phyloP scores from a whole-genome alignment of 2,797 vertebrate genomes.

The Amblyraja radiata region DNA sequence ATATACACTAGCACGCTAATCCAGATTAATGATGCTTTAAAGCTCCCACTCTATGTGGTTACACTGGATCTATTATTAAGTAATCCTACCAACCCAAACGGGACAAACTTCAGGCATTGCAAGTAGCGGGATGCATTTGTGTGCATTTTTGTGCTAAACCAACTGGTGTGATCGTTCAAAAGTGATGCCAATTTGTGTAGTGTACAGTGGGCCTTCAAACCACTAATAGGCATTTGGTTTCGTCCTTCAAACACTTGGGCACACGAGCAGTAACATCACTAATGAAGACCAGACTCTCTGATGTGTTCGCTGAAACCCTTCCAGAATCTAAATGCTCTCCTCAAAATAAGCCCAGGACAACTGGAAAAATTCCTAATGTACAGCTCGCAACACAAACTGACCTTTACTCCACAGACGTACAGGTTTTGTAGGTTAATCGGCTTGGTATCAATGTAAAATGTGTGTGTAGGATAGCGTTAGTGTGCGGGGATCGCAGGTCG shows the following conservation, averaged over 20 bases:
- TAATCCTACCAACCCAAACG: slow-evolving; percentile 25
- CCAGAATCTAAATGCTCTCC: slow-evolving; percentile 9
- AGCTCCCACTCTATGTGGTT: slow-evolving; percentile 27
- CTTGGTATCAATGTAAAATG: too few relatives aligned
- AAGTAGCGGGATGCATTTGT: not conserved
- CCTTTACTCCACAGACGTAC: not conserved
- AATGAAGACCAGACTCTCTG: slow-evolving; percentile 48
- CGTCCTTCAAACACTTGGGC: slow-evolving; percentile 44
- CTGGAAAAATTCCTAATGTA: not conserved
- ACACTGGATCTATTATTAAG: slow-evolving; percentile 26
- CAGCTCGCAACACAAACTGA: not conserved
- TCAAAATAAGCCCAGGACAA: slow-evolving; percentile 17
- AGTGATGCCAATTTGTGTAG: slow-evolving; percentile 49
- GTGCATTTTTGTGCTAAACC: slow-evolving; percentile 30
- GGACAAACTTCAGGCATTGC: not conserved
- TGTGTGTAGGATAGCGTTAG: too few relatives aligned
- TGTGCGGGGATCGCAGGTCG: too few relatives aligned
- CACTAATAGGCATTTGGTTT: slow-evolving; percentile 54
- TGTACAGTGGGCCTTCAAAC: slow-evolving; percentile 47
- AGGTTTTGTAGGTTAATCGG: too few relatives aligned
- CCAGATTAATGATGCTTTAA: slow-evolving; percentile 33
- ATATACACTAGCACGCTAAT: not conserved
- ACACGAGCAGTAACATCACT: slow-evolving; percentile 41
- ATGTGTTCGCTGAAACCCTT: slow-evolving; percentile 17
- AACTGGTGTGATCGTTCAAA: slow-evolving; percentile 40